Percentiles rank a stretch among this genome's conserved stretches.
Conservation (phyloP, 2,113 vertebrate genomes). For the Lampris megalopsis region DNA sequence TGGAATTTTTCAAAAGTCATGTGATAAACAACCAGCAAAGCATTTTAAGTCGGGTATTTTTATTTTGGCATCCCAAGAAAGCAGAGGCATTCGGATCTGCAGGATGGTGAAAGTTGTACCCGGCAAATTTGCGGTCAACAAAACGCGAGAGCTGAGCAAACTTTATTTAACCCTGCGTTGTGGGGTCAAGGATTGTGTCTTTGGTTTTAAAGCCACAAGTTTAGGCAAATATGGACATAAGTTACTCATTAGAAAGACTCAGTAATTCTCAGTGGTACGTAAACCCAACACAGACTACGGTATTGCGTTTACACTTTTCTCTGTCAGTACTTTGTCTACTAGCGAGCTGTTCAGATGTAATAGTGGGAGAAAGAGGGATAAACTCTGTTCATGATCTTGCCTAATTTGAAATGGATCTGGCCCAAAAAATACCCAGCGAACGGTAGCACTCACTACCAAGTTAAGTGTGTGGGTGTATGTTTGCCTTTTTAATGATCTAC, state of each 20-base stretch:
- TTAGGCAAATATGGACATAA: constrained; percentile 84
- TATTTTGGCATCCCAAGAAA: constrained; percentile 38
- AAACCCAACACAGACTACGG: constrained; percentile 27
- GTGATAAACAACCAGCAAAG: constrained; percentile 30
- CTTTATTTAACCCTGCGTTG: constrained; percentile 83
- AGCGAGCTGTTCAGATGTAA: constrained; percentile 7
- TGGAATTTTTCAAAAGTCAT: background rate
- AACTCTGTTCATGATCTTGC: background rate
- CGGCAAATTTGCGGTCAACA: constrained; percentile 77
- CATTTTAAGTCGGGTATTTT: constrained; percentile 16
- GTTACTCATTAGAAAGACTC: constrained; percentile 81
- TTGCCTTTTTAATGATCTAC: constrained; percentile 9
- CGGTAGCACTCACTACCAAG: background rate
- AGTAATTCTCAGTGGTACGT: constrained; percentile 43
- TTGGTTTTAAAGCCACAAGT: constrained; percentile 74
- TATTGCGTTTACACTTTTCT: background rate
- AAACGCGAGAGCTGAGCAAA: constrained; percentile 70
- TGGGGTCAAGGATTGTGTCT: constrained; percentile 82
- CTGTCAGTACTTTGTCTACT: background rate
- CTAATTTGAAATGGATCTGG: background rate
- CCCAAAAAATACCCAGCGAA: background rate
- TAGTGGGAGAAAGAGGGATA: background rate
- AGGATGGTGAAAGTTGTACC: constrained; percentile 75
- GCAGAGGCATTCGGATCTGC: background rate
- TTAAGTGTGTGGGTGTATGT: background rate